Base-by-base conservation (phyloP, 2,797 vertebrate species). In the Enteromius unitaeniatus region DNA sequence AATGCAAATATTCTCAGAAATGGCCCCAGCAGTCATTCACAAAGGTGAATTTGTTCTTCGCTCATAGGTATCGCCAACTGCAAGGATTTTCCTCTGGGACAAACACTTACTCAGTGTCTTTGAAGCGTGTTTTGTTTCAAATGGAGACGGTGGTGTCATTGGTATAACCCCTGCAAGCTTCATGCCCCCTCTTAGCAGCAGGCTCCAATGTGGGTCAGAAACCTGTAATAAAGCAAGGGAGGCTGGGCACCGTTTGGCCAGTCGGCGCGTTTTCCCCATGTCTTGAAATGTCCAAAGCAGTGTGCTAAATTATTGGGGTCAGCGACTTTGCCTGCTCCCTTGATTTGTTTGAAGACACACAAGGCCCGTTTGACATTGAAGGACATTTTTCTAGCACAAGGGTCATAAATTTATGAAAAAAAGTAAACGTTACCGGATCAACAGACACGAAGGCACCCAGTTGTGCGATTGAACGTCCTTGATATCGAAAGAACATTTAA, bases 301-400 rank as follows among this genome's bases (percentile, higher is more conserved):
- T 94, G 93, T 90, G 92, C 92, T 93, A 94, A 95, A 96, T 95
- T 95, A 95, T 95, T 94, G 91, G 93, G 95, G 95, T 95, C 95
- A 95, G 90, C 88, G 93, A 93, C 94, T 94, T 92, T 90, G 85
- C 91, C 93, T 89, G 94, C 92, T 94, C 93, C 90, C 90, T 91
- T 94, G 95, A 95, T 95, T 94, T 94, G 94, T 95, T 93, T 93
- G 93, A 92, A 92, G 93, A 94, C 92, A 93, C 93, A 92, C 91
- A 92, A 92, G 91, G 91, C 92, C 91, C 88, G 87, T 90, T 92
- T 94, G 94, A 95, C 94, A 93, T 91, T 93, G 94, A 95, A 95
- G 94, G 94, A 94, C 94, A 92, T 95, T 94, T 93, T 89, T 91
- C 89, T 86, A 90, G 90, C 88, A 82, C 91, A 92, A 92, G 91